These are phyloP conservation scores for Andrena fulva DNA, from an alignment of 2,888 invertebrate genomes.

Conservation along the genomic window DNA sequence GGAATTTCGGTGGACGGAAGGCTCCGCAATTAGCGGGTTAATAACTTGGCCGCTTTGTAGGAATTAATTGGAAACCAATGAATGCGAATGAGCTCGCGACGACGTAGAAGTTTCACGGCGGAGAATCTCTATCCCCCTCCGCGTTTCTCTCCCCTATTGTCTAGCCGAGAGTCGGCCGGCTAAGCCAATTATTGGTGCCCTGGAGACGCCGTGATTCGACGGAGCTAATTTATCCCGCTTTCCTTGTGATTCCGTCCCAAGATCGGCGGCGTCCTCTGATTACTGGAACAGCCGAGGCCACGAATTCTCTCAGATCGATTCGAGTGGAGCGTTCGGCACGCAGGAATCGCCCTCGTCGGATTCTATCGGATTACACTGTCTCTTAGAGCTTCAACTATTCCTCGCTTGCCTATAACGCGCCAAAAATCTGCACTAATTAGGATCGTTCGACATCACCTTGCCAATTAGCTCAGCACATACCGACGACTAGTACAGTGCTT, in stretches of 20 bases:
- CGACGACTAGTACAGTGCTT: no score
- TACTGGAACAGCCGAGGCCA: constrained; percentile 30
- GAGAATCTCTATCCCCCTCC: constrained; percentile 54
- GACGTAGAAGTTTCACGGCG: constrained; percentile 70
- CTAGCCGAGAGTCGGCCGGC: constrained; percentile 68
- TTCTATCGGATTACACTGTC: background rate
- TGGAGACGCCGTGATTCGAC: constrained; percentile 74
- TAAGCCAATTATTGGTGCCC: constrained; percentile 80
- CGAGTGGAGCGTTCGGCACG: background rate
- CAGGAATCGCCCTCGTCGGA: background rate
- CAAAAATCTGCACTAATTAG: background rate
- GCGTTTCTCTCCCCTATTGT: constrained; percentile 73
- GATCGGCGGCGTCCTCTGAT: constrained; percentile 55
- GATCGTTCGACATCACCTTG: no score
- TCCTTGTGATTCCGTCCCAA: constrained; percentile 47
- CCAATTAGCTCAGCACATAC: no score
- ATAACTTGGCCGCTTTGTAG: constrained; percentile 80
- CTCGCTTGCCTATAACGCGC: background rate
- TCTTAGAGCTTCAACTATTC: background rate
- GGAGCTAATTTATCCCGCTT: constrained; percentile 76
- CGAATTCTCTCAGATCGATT: constrained; percentile 34
- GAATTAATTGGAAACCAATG: constrained; percentile 82
- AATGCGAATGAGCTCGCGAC: constrained; percentile 80
- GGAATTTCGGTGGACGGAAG: constrained; percentile 30
- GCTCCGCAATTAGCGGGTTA: constrained; percentile 79